Conservation (phyloP, 1,140 invertebrate species). For the Drosophila orena region DNA sequence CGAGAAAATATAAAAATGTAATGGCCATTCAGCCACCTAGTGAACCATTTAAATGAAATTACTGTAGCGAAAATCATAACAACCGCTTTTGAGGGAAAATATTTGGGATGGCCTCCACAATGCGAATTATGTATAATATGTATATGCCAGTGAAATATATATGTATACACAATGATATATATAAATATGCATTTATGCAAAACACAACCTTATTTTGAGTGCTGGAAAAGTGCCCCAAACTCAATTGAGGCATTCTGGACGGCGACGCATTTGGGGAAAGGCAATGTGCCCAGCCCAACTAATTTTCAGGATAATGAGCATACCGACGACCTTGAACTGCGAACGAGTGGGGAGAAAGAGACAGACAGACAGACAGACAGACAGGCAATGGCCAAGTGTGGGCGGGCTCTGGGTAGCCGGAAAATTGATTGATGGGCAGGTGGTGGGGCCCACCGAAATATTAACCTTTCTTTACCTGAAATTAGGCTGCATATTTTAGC, state of each 20-base stretch:
- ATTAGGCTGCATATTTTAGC: slow-evolving; percentile 27
- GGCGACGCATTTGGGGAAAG: slow-evolving; percentile 58
- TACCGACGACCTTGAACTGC: slow-evolving; percentile 58
- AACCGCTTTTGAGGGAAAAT: background rate
- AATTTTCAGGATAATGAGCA: slow-evolving; percentile 53
- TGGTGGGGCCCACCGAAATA: background rate
- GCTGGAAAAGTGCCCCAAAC: slow-evolving; percentile 30
- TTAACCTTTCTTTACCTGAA: slow-evolving; percentile 17
- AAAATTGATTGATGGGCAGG: slow-evolving; percentile 41
- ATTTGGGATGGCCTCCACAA: background rate
- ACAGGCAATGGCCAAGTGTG: slow-evolving; percentile 8
- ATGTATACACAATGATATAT: too few species aligned
- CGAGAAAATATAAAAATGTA: slow-evolving; percentile 2
- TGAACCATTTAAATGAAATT: background rate
- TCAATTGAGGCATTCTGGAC: slow-evolving; percentile 39
- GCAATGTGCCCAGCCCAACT: slow-evolving; percentile 35
- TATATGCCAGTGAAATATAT: background rate
- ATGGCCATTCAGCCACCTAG: background rate
- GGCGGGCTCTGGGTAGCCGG: background rate
- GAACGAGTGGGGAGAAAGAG: background rate
- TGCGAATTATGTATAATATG: background rate
- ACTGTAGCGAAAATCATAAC: background rate
- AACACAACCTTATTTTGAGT: slow-evolving; percentile 2
- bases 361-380: slow-evolving; percentile 26
- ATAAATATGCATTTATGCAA: too few species aligned